A percentile compares a stretch with the other conserved stretches of the same genome.
Conservation (phyloP, 37 sponge, comb jelly and placozoan genomes). For the Corticium candelabrum region DNA sequence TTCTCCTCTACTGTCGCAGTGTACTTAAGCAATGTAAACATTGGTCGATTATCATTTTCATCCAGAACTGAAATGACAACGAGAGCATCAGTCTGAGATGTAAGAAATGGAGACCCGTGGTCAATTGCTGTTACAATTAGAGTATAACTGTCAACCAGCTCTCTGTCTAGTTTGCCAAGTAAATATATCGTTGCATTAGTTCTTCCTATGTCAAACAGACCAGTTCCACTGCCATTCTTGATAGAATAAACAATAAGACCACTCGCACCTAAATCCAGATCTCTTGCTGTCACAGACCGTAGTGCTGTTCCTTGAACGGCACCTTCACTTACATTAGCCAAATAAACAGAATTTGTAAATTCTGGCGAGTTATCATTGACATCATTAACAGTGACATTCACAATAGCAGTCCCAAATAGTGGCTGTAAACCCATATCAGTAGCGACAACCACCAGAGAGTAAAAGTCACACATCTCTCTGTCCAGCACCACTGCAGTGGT, state of each 20-base stretch:
- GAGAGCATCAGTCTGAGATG: neutral
- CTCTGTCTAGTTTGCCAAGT: constrained; percentile 10
- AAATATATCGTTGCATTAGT: neutral
- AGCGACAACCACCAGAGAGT: neutral
- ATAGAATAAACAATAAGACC: constrained; percentile 8
- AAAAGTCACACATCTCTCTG: neutral
- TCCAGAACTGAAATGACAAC: constrained; percentile 6
- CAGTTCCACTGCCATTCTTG: constrained; percentile 5
- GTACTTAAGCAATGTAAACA: neutral
- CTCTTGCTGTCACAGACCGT: neutral
- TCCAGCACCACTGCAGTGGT: neutral
- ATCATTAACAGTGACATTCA: neutral
- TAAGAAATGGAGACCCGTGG: neutral
- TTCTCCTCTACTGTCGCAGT: constrained; percentile 6
- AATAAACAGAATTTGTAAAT: neutral
- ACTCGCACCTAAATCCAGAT: constrained; percentile 11
- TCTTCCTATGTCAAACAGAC: neutral
- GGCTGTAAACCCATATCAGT: neutral
- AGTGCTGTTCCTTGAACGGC: neutral
- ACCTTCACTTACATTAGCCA: neutral
- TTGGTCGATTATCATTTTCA: constrained; percentile 15
- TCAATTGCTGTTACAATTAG: constrained; percentile 11
- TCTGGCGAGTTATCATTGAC: neutral
- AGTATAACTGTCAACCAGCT: constrained; percentile 1
- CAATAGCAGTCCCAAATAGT: neutral